phyloP scores from a whole-genome alignment of 2,888 invertebrate genomes.

The Stratiomys singularior region DNA sequence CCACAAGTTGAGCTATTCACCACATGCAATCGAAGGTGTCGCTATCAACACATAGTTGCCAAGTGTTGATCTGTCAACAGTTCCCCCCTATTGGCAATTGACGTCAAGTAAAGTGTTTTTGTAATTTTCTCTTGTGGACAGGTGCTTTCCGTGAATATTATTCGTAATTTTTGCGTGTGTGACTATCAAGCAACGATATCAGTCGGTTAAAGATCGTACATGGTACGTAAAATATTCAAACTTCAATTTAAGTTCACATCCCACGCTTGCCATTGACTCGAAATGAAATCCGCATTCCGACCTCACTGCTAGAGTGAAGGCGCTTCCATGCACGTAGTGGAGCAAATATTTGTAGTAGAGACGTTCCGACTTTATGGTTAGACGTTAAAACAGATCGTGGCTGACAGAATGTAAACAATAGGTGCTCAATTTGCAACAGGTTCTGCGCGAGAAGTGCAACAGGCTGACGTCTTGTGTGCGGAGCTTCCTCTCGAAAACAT shows the following conservation, averaged over 20 bases:
- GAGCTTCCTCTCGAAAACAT: neutral
- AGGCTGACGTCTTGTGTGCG: neutral
- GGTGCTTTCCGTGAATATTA: neutral
- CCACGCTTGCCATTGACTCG: neutral
- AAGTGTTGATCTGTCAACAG: neutral
- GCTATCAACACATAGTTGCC: neutral
- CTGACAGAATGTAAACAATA: neutral
- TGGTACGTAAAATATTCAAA: neutral
- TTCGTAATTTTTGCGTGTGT: neutral
- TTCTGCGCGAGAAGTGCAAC: neutral
- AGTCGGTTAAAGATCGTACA: neutral
- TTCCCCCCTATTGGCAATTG: neutral
- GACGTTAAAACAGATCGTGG: neutral
- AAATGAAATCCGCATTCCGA: neutral
- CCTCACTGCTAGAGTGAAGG: neutral
- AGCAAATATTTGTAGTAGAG: neutral
- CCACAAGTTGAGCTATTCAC: neutral
- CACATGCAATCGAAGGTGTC: neutral
- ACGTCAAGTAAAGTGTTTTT: slow-evolving; percentile 14
- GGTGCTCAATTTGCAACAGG: neutral
- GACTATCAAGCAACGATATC: neutral
- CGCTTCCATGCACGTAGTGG: neutral
- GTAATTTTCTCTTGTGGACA: neutral
- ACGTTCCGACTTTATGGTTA: neutral
- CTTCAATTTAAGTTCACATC: neutral